Evolutionary conservation across 2,888 invertebrate species (phyloP).

Genomic region (Pyrrhia umbra): DNA sequence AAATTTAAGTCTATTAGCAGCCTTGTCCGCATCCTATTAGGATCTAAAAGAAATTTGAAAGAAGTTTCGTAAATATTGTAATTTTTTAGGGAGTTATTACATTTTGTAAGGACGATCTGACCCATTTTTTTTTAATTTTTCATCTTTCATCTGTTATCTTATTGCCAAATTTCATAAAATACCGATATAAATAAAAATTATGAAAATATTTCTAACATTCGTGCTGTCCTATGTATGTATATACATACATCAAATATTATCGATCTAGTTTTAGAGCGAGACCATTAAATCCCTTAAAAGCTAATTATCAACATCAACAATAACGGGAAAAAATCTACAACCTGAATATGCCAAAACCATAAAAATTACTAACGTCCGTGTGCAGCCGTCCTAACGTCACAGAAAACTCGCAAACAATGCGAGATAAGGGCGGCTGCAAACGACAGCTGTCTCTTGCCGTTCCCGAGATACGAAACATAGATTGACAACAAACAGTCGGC

Average conservation of each 20-base stretch:
- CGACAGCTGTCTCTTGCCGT: slow-evolving; percentile 68
- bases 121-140: too few species aligned
- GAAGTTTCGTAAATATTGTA: slow-evolving; percentile 29
- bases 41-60: slow-evolving; percentile 32
- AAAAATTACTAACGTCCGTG: slow-evolving; percentile 23
- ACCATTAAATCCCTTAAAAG: too few species aligned
- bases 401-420: slow-evolving; percentile 63
- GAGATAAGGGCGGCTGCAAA: slow-evolving; percentile 63
- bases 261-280: too few species aligned
- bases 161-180: too few species aligned
- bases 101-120: not conserved
- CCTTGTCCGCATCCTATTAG: slow-evolving; percentile 32
- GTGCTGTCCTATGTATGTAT: too few species aligned
- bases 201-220: too few species aligned
- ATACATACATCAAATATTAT: too few species aligned
- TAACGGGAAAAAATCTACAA: too few species aligned
- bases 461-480: slow-evolving; percentile 63
- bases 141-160: too few species aligned
- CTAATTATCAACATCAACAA: too few species aligned
- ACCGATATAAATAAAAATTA: too few species aligned
- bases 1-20: slow-evolving; percentile 51
- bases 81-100: slow-evolving; percentile 10
- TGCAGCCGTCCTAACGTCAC: slow-evolving; percentile 37
- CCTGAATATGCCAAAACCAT: too few species aligned
- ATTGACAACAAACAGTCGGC: slow-evolving; percentile 60